A percentile compares a stretch with the other conserved stretches of the same genome.
Evolutionary conservation across 1,140 invertebrate species (phyloP).

Genomic region (Phortica variegata): DNA sequence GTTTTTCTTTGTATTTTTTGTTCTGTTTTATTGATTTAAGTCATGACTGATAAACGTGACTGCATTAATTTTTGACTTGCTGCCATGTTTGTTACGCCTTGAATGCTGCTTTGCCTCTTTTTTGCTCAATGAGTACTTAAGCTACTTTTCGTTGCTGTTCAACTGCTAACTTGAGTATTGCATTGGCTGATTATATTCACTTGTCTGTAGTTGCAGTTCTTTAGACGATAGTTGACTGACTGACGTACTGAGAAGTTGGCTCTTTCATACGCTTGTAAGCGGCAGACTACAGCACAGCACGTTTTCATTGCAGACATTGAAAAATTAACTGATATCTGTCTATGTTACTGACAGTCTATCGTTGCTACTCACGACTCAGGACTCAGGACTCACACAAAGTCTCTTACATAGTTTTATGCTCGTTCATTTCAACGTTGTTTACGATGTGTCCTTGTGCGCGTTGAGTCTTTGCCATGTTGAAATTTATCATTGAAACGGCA

Average conservation of each 20-base stretch:
- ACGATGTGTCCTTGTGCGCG: neutral
- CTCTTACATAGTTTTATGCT: neutral
- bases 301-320: constrained; percentile 36
- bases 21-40: constrained; percentile 35
- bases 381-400: too few species aligned
- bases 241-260: too few species aligned
- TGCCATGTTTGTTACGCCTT: too few species aligned
- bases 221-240: neutral
- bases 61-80: constrained; percentile 36
- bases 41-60: constrained; percentile 25
- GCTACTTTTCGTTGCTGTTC: constrained; percentile 5
- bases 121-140: constrained; percentile 20
- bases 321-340: constrained; percentile 51
- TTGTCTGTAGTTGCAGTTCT: constrained; percentile 23
- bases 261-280: neutral
- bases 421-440: constrained; percentile 10
- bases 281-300: neutral
- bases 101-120: constrained; percentile 4
- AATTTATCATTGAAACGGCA: constrained; percentile 45
- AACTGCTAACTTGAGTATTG: neutral
- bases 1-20: constrained; percentile 8
- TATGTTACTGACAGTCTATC: constrained; percentile 30
- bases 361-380: constrained; percentile 8
- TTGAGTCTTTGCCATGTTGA: constrained; percentile 14
- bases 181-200: constrained; percentile 24